Evolutionary conservation across 2,888 invertebrate genomes (phyloP).

Genomic region (Sicus ferrugineus): DNA sequence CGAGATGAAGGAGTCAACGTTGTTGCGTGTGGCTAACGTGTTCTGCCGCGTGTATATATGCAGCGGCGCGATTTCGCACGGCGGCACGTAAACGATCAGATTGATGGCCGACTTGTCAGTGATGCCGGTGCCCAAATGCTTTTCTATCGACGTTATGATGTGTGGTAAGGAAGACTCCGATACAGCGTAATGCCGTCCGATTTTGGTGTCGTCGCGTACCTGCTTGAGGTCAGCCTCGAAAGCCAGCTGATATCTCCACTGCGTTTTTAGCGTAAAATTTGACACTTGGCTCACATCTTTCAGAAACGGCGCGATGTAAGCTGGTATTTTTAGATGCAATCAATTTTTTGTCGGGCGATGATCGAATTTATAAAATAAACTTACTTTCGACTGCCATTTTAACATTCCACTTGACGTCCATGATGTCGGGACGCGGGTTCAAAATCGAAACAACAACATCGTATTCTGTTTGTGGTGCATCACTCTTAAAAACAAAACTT

Average conservation of each 20-base stretch:
- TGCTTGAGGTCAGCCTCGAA: constrained; percentile 77
- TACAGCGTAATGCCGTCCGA: constrained; percentile 72
- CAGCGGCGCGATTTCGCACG: constrained; percentile 77
- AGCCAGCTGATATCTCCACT: constrained; percentile 84
- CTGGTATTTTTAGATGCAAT: constrained; percentile 66
- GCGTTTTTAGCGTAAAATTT: constrained; percentile 84
- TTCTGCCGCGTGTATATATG: constrained; percentile 72
- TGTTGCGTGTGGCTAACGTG: constrained; percentile 60
- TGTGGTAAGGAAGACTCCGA: constrained; percentile 78
- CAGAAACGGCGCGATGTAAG: constrained; percentile 80
- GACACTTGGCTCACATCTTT: constrained; percentile 75
- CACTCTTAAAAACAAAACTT: constrained; percentile 63
- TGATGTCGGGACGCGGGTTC: constrained; percentile 79
- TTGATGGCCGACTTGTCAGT: constrained; percentile 84
- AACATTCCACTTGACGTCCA: constrained; percentile 76
- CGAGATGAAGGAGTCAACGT: constrained; percentile 78
- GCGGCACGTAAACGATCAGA: constrained; percentile 83
- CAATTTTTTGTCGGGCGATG: no score
- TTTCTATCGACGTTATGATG: constrained; percentile 86
- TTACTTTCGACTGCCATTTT: constrained; percentile 73
- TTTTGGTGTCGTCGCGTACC: constrained; percentile 66
- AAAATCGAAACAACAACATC: constrained; percentile 84
- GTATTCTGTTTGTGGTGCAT: constrained; percentile 71
- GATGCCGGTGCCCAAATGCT: constrained; percentile 84
- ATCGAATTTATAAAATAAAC: constrained; percentile 31